Evolutionary conservation across 2,888 invertebrate species (phyloP).

Genomic region (Andrena camellia): DNA sequence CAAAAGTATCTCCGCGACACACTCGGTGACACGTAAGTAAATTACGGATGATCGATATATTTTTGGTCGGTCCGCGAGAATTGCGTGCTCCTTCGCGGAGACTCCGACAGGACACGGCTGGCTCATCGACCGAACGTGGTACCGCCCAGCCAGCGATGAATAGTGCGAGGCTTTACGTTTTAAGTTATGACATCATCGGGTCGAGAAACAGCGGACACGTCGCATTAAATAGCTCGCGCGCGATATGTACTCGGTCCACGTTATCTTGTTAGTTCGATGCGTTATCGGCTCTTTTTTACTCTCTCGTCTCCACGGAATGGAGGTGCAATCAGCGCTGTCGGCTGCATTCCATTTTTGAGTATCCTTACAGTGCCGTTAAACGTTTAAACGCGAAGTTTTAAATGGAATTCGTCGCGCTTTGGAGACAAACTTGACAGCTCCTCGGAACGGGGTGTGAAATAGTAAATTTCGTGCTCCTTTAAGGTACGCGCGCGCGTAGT

Average conservation of each 20-base stretch:
- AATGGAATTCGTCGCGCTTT: neutral
- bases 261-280: constrained; percentile 33
- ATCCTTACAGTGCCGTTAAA: neutral
- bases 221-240: constrained; percentile 56
- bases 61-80: neutral
- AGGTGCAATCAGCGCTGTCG: neutral
- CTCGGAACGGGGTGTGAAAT: neutral
- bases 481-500: neutral
- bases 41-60: neutral
- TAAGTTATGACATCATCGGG: constrained; percentile 82
- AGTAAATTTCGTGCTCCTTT: neutral
- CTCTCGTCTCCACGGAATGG: neutral
- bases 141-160: constrained; percentile 51
- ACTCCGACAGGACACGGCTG: neutral
- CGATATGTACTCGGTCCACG: constrained; percentile 30
- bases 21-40: neutral
- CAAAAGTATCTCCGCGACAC: neutral
- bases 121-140: constrained; percentile 34
- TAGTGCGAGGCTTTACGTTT: constrained; percentile 78
- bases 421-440: neutral
- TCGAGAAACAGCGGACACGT: constrained; percentile 72
- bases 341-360: neutral
- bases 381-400: neutral
- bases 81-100: neutral
- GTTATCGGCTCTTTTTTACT: constrained; percentile 17